Base-by-base conservation (phyloP, 1,140 invertebrate genomes). In the Solenopsis fugax region DNA sequence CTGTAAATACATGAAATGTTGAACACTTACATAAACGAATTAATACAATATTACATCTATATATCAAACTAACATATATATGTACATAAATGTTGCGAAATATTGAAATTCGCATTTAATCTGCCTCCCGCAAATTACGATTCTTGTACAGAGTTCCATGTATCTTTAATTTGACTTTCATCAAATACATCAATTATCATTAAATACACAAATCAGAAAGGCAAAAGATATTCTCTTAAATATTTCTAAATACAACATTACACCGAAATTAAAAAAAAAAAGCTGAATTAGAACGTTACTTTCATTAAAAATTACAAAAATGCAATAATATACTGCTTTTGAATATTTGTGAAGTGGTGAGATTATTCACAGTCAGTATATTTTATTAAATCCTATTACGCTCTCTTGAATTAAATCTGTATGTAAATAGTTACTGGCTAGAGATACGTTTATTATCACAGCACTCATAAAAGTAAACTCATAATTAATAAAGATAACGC, bases 11-110 rank as follows among this genome's bases (percentile, higher is more conserved):
- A n/a, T 37, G 34, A 80, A 62, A 84, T 75, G 80, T 48, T 48
- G 54, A 75, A 75, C 69, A 50, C 69, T 73, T 84, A 84, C 50
- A 75, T 60, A 75, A 84, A 73, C n/a, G 69, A 84, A 84, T 84
- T 84, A 75, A 84, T 84, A 41, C 54, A 60, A 75, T 45, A 41
- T 60, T 58, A 41, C 7, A 58, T 45, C 9, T 56, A 21, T 34
- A 71, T 48, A 29, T 37, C 48, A 52, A 24, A 13, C 41, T 73
- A 21, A 48, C 13, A 50, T 21, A n/a, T 4, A 16, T 18, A 52
- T 18, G 21, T 9, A n/a, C 4, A 56, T 24, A 16, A 73, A 37
- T 52, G 41, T 24, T 6, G 48, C 16, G 16, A 34, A 80, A 69
- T 60, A 45, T 24, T 56, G 64, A 71, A 81, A 81, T 81, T 56